These are phyloP conservation scores for Anser cygnoides DNA, from an alignment of 2,113 vertebrate genomes.

Conservation along the genomic window DNA sequence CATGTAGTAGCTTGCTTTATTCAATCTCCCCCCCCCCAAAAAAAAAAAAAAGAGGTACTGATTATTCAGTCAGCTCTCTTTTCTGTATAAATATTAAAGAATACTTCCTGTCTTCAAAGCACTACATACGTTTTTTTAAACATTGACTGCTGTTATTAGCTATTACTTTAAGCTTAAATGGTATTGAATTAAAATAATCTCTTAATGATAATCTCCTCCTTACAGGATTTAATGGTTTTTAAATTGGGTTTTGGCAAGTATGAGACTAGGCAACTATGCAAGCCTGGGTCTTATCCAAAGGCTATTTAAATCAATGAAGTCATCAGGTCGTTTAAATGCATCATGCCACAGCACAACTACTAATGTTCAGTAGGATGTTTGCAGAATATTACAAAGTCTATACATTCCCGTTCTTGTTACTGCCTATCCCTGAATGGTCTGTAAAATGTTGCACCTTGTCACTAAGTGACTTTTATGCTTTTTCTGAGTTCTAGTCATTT, in stretches of 20 bases:
- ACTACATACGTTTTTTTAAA: neutral
- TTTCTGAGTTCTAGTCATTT: neutral
- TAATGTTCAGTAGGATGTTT: slow-evolving; percentile 28
- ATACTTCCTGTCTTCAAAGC: neutral
- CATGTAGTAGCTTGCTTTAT: slow-evolving; percentile 33
- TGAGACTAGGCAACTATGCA: neutral
- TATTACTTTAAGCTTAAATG: slow-evolving; percentile 59
- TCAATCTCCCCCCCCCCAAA: neutral
- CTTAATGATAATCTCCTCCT: slow-evolving; percentile 60
- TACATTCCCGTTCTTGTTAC: neutral
- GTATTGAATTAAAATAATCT: slow-evolving; percentile 70
- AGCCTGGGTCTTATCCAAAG: slow-evolving; percentile 4
- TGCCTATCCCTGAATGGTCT: neutral
- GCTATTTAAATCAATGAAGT: slow-evolving; percentile 41
- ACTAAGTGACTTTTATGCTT: neutral
- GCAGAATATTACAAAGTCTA: slow-evolving; percentile 34
- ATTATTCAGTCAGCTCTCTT: slow-evolving; percentile 24
- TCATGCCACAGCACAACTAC: neutral
- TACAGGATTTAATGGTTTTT: slow-evolving; percentile 63
- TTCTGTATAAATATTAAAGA: neutral
- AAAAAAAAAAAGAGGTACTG: neutral
- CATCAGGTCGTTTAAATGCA: slow-evolving; percentile 27
- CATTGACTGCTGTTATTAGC: slow-evolving; percentile 19
- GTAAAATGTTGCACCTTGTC: neutral
- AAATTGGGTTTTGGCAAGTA: slow-evolving; percentile 67